Percentiles rank a stretch among this genome's conserved stretches.
These are phyloP conservation scores for Girardinichthys multiradiatus DNA, from an alignment of 2,113 vertebrate species.

Conservation along the genomic window DNA sequence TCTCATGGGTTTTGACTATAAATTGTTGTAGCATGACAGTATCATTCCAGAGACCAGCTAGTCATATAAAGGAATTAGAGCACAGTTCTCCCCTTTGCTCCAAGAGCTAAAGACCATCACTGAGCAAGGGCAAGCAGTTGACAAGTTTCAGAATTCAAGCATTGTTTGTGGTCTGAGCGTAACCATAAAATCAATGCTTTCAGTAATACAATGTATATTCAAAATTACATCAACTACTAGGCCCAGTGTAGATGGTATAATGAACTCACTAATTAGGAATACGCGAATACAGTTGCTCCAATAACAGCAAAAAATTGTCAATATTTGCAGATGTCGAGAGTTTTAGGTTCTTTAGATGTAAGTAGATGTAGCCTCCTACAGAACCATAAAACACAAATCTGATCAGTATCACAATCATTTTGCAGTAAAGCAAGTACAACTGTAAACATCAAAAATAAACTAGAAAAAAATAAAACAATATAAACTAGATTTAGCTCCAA, in stretches of 20 bases:
- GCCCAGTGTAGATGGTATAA: neutral
- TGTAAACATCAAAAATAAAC: neutral
- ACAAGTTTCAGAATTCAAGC: conserved; percentile 4
- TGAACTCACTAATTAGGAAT: neutral
- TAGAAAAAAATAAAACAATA: neutral
- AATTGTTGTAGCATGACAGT: conserved; percentile 49
- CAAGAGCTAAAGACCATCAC: conserved; percentile 4
- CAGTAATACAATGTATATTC: conserved; percentile 2
- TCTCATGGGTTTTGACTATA: conserved; percentile 52
- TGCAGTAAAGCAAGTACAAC: neutral
- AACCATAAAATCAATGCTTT: neutral
- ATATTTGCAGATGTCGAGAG: neutral
- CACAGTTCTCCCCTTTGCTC: conserved; percentile 30
- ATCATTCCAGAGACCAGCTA: conserved; percentile 40
- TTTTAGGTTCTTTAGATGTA: neutral
- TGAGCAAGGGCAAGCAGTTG: conserved; percentile 12
- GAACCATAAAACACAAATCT: neutral
- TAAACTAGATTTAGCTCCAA: neutral
- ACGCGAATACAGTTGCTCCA: neutral
- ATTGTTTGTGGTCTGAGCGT: neutral
- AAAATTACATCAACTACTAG: neutral
- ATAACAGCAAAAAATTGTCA: neutral
- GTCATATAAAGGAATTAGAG: conserved; percentile 30
- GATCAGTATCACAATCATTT: neutral
- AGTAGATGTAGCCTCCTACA: neutral